Conservation (phyloP, 2,888 invertebrate species). For the Tetrapedia diversipes region DNA sequence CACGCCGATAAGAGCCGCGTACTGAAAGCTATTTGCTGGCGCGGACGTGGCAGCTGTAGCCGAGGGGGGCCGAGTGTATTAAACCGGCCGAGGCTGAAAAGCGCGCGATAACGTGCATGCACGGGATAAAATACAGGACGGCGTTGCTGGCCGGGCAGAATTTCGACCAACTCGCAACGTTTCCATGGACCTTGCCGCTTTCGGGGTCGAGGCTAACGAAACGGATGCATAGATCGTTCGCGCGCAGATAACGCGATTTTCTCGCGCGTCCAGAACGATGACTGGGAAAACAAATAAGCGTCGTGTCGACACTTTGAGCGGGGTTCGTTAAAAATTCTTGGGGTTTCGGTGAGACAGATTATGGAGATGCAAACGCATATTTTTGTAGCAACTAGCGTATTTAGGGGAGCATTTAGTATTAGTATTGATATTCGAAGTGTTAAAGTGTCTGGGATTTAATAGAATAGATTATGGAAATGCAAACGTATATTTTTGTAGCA, state of each 20-base stretch:
- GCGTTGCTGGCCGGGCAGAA: not conserved
- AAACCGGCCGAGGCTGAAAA: conserved; percentile 29
- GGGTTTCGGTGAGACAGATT: too few species aligned
- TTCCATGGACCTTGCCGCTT: not conserved
- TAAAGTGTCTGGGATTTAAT: too few species aligned
- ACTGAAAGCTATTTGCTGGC: conserved; percentile 42
- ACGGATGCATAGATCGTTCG: not conserved
- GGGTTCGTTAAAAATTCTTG: too few species aligned
- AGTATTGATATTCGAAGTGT: too few species aligned
- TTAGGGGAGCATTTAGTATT: too few species aligned
- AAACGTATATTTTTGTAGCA: too few species aligned
- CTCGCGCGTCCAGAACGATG: not conserved
- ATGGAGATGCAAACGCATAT: too few species aligned
- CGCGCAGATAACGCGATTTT: not conserved
- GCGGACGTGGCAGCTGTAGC: not conserved
- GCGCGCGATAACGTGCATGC: conserved; percentile 31
- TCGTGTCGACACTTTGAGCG: too few species aligned
- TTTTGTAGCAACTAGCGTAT: too few species aligned
- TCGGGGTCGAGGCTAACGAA: not conserved
- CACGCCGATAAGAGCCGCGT: conserved; percentile 30
- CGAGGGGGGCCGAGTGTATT: not conserved
- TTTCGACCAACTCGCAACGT: not conserved
- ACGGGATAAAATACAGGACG: conserved; percentile 10
- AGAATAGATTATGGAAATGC: too few species aligned
- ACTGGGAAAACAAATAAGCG: too few species aligned